Conservation (phyloP, 2,113 vertebrate genomes). For the Zootoca vivipara region DNA sequence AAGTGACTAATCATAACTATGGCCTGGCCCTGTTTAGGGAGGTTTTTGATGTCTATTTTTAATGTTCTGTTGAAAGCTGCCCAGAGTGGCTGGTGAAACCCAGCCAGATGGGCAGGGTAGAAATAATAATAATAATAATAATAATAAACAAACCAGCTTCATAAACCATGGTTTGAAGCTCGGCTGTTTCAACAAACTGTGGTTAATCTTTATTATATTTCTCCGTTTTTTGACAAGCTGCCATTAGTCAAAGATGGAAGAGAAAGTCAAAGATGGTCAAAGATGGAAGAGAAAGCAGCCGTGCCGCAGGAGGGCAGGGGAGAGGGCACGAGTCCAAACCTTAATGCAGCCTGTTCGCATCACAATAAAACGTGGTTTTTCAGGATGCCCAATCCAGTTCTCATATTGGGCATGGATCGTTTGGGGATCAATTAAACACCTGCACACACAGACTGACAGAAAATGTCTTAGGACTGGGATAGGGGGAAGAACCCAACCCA, state of each 20-base stretch:
- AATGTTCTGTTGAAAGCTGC: no score
- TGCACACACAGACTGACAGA: neutral
- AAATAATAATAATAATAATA: no score
- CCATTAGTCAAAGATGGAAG: no score
- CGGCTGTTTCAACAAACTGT: neutral
- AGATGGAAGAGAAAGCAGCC: neutral
- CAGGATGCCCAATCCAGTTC: neutral
- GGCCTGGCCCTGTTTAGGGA: no score
- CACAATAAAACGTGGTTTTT: neutral
- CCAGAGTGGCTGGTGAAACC: no score
- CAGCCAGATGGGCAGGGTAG: no score
- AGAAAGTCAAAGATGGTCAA: no score
- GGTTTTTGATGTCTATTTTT: no score
- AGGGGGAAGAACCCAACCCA: neutral
- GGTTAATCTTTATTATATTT: neutral
- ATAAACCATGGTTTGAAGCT: neutral
- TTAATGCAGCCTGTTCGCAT: neutral
- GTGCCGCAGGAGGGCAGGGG: neutral
- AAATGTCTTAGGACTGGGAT: neutral
- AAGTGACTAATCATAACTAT: neutral
- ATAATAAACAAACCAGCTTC: neutral
- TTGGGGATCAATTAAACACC: neutral
- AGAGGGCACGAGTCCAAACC: no score
- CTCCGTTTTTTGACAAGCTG: no score
- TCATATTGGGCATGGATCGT: neutral